These are phyloP conservation scores for Drosophila varians DNA, from an alignment of 1,140 invertebrate genomes.

Conservation along the genomic window DNA sequence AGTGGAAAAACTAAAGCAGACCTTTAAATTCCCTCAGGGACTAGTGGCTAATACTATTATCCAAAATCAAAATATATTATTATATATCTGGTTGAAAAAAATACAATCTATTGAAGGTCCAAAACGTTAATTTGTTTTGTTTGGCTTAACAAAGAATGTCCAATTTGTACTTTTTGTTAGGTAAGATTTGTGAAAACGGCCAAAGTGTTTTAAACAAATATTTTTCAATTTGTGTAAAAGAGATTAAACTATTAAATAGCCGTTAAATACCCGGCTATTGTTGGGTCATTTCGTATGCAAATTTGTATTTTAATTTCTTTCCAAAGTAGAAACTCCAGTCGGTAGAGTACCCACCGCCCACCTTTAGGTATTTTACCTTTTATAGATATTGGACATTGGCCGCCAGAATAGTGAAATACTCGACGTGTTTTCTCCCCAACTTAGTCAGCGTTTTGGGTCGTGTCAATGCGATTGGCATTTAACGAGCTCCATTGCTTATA, in stretches of 20 bases:
- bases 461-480: constrained; percentile 77
- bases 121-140: neutral
- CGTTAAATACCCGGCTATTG: neutral
- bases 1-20: constrained; percentile 14
- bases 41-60: constrained; percentile 9
- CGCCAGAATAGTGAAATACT: constrained; percentile 25
- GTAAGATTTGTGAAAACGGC: constrained; percentile 2
- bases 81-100: too few relatives aligned
- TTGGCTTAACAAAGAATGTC: neutral
- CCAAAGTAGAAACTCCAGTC: neutral
- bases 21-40: constrained; percentile 16
- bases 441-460: constrained; percentile 72
- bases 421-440: constrained; percentile 23
- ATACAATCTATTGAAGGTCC: neutral
- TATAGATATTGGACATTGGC: constrained; percentile 43
- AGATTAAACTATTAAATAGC: constrained; percentile 12
- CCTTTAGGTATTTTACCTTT: constrained; percentile 19
- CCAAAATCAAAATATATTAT: neutral
- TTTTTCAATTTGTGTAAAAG: constrained; percentile 10
- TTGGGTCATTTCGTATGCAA: neutral
- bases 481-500: constrained; percentile 65
- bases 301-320: neutral
- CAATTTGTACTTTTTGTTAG: neutral
- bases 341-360: constrained; percentile 6
- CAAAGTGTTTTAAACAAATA: constrained; percentile 2